Base-by-base conservation (phyloP, 2,888 invertebrate species). In the Alitta virens region DNA sequence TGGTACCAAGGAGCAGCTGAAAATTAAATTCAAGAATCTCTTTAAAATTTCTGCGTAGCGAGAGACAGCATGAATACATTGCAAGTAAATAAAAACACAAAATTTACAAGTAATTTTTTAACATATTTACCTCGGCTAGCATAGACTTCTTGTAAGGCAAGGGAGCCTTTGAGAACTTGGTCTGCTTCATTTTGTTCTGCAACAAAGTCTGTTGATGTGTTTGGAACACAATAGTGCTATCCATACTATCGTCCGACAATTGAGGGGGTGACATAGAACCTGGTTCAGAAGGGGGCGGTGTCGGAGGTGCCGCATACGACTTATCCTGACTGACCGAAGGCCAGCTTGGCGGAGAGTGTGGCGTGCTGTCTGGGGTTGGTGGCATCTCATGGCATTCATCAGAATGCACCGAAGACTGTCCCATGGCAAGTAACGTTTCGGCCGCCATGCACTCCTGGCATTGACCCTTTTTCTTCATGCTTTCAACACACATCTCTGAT, bases 361-460 rank as follows among this genome's bases (percentile, higher is more conserved):
- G 27, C 12, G 49, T 26, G 33, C 43, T 21, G 16, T 14, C 26
- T 23, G 46, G 56, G 7, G 25, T 3, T 25, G 1, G 46, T 18
- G 51, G 42, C 38, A 23, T 33, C 23, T 14, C 16, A 14, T 16
- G 26, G 25, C 24, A 23, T 16, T 52, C 3, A 7, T 23, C 24
- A 2, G 25, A 16, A 26, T 23, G 23, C 27, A 38, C 26, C 1
- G 62, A 60, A 27, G 40, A 52, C 52, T 68, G 69, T 23, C 77
- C 71, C 66, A 80, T 74, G 33, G 81, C 79, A 52, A 84, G 68
- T 40, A 83, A 67, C 0, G 82, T 80, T 67, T 82, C 80, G 18
- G 81, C 82, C 21, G 83, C 83, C 65, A 82, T 82, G 43, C 74
- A 67, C 61, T 77, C 78, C 5, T 66, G 60, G 43, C 63, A 67